phyloP scores from a whole-genome alignment of 2,888 invertebrate genomes.

The Chaetogeoica ovagalla region DNA sequence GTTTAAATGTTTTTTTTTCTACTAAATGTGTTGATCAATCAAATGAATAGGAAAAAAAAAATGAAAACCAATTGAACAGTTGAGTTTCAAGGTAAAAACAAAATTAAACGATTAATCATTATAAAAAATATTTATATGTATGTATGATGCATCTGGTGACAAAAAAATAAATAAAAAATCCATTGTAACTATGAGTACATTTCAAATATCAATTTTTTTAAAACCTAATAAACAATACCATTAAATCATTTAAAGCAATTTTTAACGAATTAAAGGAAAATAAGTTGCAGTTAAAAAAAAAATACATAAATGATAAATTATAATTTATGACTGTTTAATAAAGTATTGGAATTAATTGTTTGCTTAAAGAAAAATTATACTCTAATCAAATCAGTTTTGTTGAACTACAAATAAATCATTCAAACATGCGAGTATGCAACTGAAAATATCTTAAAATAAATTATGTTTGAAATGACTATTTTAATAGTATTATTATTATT shows the following conservation, averaged over 20 bases:
- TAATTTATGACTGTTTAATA: slow-evolving; percentile 38
- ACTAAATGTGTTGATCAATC: slow-evolving; percentile 33
- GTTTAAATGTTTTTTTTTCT: slow-evolving; percentile 35
- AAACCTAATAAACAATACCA: neutral
- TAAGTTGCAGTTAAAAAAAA: slow-evolving; percentile 13
- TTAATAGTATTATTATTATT: slow-evolving; percentile 35
- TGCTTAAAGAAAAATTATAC: slow-evolving; percentile 19
- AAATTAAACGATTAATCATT: slow-evolving; percentile 35
- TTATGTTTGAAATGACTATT: slow-evolving; percentile 37
- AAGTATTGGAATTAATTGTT: slow-evolving; percentile 43
- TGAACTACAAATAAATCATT: slow-evolving; percentile 31
- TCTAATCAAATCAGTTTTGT: slow-evolving; percentile 23
- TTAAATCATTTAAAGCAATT: slow-evolving; percentile 22
- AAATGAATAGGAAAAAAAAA: slow-evolving; percentile 46
- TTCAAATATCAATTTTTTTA: slow-evolving; percentile 9
- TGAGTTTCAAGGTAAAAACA: slow-evolving; percentile 28
- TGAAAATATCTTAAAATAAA: slow-evolving; percentile 23
- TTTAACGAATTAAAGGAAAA: slow-evolving; percentile 7
- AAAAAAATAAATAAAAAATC: neutral
- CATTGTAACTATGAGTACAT: slow-evolving; percentile 5
- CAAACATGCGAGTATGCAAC: slow-evolving; percentile 6
- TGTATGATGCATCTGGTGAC: slow-evolving; percentile 3
- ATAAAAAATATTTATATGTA: slow-evolving; percentile 6
- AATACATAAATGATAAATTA: neutral
- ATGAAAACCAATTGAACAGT: neutral